Conservation (phyloP, 2,888 invertebrate species). For the Allolobophora icterica region DNA sequence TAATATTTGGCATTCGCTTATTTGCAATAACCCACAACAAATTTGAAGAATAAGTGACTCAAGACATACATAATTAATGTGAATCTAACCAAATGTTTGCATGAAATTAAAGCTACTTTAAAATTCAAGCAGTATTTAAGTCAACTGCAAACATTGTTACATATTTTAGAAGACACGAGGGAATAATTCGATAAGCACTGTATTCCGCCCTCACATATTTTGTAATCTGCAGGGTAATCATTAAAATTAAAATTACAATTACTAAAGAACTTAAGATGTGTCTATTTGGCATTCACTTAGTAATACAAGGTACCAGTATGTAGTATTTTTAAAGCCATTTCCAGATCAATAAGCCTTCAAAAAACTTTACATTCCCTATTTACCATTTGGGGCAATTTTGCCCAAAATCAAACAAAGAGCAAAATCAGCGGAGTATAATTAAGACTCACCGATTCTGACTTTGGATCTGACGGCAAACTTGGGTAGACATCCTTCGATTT, state of each 20-base stretch:
- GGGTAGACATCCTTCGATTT: slow-evolving; percentile 44
- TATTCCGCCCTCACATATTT: not conserved
- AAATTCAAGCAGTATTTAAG: too few species aligned
- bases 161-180: not conserved
- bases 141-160: too few species aligned
- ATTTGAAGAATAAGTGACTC: too few species aligned
- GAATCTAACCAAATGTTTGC: not conserved
- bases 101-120: not conserved
- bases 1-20: not conserved
- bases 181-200: not conserved
- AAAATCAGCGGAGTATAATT: not conserved
- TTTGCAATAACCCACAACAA: too few species aligned
- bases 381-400: too few species aligned
- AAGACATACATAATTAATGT: not conserved
- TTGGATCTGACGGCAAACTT: slow-evolving; percentile 2
- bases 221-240: too few species aligned
- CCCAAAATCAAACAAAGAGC: not conserved
- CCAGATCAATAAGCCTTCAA: too few species aligned
- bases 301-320: not conserved
- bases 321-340: too few species aligned
- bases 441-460: slow-evolving; percentile 36
- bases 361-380: too few species aligned
- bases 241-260: not conserved
- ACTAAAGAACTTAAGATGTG: not conserved
- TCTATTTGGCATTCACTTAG: not conserved